These are phyloP conservation scores for Myanophis thanlyinensis DNA, from an alignment of 2,113 vertebrate genomes.

Conservation along the genomic window DNA sequence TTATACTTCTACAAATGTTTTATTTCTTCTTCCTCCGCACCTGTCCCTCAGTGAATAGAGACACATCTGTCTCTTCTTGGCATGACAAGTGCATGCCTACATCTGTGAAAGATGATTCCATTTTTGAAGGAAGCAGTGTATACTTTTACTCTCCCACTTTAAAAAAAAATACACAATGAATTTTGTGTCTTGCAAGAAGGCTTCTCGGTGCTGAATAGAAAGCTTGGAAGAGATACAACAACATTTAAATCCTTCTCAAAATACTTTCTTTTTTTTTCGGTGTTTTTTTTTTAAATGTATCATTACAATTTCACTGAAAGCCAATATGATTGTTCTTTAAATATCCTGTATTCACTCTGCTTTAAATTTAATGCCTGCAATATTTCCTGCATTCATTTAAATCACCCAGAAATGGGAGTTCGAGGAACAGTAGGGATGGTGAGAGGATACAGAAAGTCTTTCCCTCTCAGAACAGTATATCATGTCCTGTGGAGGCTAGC, in stretches of 20 bases:
- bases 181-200: constrained; percentile 72
- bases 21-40: constrained; percentile 83
- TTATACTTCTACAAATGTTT: constrained; percentile 84
- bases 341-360: background rate
- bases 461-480: background rate
- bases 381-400: background rate
- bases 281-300: background rate
- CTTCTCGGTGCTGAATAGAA: constrained; percentile 67
- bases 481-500: constrained; percentile 3
- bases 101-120: constrained; percentile 81
- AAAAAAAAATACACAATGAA: constrained; percentile 74
- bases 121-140: constrained; percentile 77
- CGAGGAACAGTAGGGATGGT: background rate
- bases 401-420: constrained; percentile 33
- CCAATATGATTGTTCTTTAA: constrained; percentile 19
- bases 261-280: background rate
- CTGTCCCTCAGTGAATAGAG: constrained; percentile 83
- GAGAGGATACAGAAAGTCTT: background rate
- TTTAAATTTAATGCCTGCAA: constrained; percentile 36
- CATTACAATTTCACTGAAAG: constrained; percentile 31
- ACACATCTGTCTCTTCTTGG: constrained; percentile 87
- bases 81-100: constrained; percentile 79
- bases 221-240: constrained; percentile 62
- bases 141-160: constrained; percentile 72
- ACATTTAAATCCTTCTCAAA: constrained; percentile 57